Conservation (phyloP, 2,113 vertebrate genomes). For the Struthio camelus region DNA sequence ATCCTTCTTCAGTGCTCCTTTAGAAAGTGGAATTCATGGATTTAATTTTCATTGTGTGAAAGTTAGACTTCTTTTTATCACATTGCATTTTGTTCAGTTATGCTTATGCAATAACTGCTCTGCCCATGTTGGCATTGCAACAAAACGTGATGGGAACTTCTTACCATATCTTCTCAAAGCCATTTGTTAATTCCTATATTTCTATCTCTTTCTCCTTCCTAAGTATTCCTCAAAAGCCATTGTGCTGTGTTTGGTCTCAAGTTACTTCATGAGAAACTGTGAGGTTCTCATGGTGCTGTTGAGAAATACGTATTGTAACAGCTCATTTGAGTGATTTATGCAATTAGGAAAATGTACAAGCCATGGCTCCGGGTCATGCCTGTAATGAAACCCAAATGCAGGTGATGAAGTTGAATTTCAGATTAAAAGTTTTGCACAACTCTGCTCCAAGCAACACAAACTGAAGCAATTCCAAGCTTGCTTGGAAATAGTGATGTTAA, state of each 20-base stretch:
- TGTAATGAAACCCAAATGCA: slow-evolving; percentile 47
- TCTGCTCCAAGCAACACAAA: neutral
- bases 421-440: slow-evolving; percentile 4
- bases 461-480: neutral
- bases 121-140: neutral
- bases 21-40: neutral
- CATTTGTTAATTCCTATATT: neutral
- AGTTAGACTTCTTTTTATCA: neutral
- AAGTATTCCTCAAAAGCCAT: slow-evolving; percentile 16
- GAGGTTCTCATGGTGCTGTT: slow-evolving; percentile 34
- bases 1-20: neutral
- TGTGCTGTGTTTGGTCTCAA: neutral
- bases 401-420: slow-evolving; percentile 18
- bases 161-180: neutral
- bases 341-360: slow-evolving; percentile 40
- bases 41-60: neutral
- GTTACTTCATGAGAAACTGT: slow-evolving; percentile 31
- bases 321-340: neutral
- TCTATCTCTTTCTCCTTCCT: neutral
- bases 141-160: neutral
- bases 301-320: neutral
- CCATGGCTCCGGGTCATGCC: neutral
- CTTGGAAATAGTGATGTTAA: neutral
- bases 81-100: neutral
- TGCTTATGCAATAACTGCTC: neutral